Evolutionary conservation across 2,797 vertebrate genomes (phyloP).

Genomic region (Pangasius larnaudii): DNA sequence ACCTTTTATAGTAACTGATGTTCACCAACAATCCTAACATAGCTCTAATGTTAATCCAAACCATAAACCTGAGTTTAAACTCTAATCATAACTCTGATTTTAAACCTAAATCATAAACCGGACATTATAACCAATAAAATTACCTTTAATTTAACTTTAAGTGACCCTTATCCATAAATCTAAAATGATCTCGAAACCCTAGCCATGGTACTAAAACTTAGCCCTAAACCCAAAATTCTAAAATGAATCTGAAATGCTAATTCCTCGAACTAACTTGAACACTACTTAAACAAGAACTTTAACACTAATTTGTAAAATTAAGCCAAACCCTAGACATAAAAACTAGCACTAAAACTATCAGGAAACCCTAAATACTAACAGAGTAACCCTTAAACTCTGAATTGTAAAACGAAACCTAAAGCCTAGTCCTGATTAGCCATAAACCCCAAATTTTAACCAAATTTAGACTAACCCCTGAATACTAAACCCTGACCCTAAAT

Average conservation of each 20-base stretch:
- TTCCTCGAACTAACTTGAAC: not conserved
- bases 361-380: not conserved
- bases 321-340: not conserved
- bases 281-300: no score
- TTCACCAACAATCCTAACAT: not conserved
- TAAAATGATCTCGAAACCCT: not conserved
- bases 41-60: not conserved
- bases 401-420: not conserved
- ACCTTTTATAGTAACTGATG: not conserved
- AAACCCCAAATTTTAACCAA: not conserved
- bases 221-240: not conserved
- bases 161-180: not conserved
- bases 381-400: not conserved
- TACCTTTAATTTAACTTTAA: not conserved
- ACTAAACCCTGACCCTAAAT: not conserved
- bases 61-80: not conserved
- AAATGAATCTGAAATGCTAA: not conserved
- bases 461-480: not conserved
- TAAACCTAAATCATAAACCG: not conserved
- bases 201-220: not conserved
- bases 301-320: not conserved
- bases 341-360: not conserved
- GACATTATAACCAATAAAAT: not conserved
- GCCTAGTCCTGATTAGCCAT: not conserved
- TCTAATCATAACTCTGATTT: no score